Evolutionary conservation across 1,140 invertebrate species (phyloP).

Genomic region (Drosophila orosa): DNA sequence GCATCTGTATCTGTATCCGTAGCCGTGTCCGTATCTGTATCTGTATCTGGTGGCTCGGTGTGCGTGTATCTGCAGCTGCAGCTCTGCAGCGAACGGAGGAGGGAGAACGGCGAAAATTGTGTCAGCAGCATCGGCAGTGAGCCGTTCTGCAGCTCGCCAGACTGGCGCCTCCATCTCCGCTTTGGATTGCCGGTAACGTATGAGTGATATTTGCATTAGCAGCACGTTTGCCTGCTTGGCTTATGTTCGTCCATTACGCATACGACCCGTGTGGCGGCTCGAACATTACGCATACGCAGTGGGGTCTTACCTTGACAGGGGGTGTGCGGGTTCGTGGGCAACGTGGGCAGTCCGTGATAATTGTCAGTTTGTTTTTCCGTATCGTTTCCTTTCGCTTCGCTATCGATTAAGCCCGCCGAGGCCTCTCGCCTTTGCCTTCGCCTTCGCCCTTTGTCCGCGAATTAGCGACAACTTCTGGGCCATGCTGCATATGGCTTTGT

Average conservation of each 20-base stretch:
- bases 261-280: slow-evolving; percentile 20
- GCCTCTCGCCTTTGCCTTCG: slow-evolving; percentile 27
- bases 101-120: slow-evolving; percentile 59
- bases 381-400: slow-evolving; percentile 30
- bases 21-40: slow-evolving; percentile 42
- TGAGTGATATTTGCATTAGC: slow-evolving; percentile 31
- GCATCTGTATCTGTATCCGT: slow-evolving; percentile 43
- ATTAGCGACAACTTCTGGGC: slow-evolving; percentile 52
- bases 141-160: slow-evolving; percentile 49
- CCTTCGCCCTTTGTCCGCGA: slow-evolving; percentile 43
- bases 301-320: slow-evolving; percentile 70
- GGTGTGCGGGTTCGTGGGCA: slow-evolving; percentile 31
- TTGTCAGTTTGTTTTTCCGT: slow-evolving; percentile 59
- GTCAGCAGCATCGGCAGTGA: slow-evolving; percentile 69
- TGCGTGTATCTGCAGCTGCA: slow-evolving; percentile 57
- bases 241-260: slow-evolving; percentile 54
- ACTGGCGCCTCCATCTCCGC: slow-evolving; percentile 66
- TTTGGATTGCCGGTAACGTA: slow-evolving; percentile 65
- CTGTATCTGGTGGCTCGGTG: slow-evolving; percentile 31
- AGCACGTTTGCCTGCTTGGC: slow-evolving; percentile 17
- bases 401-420: slow-evolving; percentile 73
- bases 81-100: slow-evolving; percentile 46
- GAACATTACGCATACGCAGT: slow-evolving; percentile 60
- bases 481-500: slow-evolving; percentile 53
- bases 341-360: slow-evolving; percentile 57